Evolutionary conservation across 2,797 vertebrate species (phyloP).

Genomic region (Helarctos malayanus): DNA sequence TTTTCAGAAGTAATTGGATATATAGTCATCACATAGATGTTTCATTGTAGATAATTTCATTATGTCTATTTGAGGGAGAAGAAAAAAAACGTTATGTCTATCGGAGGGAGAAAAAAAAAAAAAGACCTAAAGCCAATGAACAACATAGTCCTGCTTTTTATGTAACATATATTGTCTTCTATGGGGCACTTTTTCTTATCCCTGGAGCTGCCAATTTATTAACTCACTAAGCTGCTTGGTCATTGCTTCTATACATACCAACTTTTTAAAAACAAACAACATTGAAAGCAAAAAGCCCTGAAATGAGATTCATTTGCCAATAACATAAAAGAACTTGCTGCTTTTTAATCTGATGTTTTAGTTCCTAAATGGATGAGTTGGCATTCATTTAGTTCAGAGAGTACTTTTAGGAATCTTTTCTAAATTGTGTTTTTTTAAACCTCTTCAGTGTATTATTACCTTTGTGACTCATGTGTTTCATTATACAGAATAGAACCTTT

Average conservation of each 20-base stretch:
- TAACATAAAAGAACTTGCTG: neutral
- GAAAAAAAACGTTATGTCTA: neutral
- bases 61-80: neutral
- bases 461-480: constrained; percentile 1
- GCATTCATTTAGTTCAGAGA: constrained; percentile 20
- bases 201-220: neutral
- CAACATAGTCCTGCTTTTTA: neutral
- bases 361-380: neutral
- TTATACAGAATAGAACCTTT: neutral
- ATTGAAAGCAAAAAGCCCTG: neutral
- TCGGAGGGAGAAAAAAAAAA: neutral
- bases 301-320: neutral
- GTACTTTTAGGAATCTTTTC: constrained; percentile 42
- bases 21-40: neutral
- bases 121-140: neutral
- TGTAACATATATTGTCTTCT: neutral
- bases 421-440: neutral
- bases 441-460: neutral
- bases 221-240: neutral
- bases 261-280: neutral
- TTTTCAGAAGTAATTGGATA: constrained; percentile 22
- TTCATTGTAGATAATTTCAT: neutral
- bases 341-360: constrained; percentile 9
- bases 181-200: neutral
- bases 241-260: neutral